Percentiles rank a stretch among this genome's conserved stretches.
These are phyloP conservation scores for Psophia crepitans DNA, from an alignment of 2,113 vertebrate genomes.

Conservation along the genomic window DNA sequence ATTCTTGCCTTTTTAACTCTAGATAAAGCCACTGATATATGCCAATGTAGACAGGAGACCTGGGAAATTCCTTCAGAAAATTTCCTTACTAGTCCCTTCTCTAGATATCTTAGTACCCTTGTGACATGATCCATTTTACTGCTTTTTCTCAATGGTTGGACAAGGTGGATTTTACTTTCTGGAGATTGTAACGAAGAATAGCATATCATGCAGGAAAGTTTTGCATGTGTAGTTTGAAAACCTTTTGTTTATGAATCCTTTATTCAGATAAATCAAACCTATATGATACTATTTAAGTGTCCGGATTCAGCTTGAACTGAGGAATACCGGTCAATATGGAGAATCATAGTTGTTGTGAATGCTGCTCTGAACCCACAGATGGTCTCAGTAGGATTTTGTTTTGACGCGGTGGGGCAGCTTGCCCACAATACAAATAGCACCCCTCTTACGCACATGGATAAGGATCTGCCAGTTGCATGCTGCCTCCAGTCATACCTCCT, in stretches of 20 bases:
- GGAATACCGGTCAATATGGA: not conserved
- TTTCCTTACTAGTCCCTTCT: not conserved
- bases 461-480: not conserved
- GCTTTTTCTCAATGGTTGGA: not conserved
- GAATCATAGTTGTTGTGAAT: not conserved
- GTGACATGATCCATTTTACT: not conserved
- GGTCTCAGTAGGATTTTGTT: not conserved
- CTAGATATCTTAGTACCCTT: not conserved
- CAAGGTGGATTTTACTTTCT: not conserved
- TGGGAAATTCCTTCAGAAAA: not conserved
- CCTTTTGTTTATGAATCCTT: not conserved
- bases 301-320: not conserved
- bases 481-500: not conserved
- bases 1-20: constrained; percentile 37
- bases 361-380: not conserved
- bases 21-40: constrained; percentile 48
- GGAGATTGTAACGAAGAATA: not conserved
- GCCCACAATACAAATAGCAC: not conserved
- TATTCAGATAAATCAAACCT: not conserved
- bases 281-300: not conserved
- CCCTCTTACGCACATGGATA: not conserved
- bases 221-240: not conserved
- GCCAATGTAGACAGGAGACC: not conserved
- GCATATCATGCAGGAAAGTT: not conserved
- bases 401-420: not conserved